Percentiles rank a stretch among this genome's conserved stretches.
phyloP scores from a whole-genome alignment of 2,113 vertebrate genomes.

The Genyomyrus donnyi region DNA sequence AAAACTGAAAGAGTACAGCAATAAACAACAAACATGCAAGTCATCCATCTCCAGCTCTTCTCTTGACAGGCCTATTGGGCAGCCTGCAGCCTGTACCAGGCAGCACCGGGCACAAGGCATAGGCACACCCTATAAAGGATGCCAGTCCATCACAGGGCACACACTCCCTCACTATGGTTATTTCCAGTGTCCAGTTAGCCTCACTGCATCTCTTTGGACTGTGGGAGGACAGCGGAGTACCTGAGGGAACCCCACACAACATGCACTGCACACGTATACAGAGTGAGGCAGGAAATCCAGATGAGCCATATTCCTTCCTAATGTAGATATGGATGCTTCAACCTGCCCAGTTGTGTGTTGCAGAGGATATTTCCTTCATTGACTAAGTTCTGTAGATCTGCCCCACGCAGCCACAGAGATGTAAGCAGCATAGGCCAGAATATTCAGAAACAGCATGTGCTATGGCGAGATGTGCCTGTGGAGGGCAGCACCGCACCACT shows the following conservation, averaged over 20 bases:
- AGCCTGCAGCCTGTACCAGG: not conserved
- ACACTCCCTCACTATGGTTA: not conserved
- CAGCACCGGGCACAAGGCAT: not conserved
- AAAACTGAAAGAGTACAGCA: not conserved
- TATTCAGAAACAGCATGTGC: not conserved
- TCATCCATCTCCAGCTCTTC: not conserved
- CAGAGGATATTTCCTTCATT: not conserved
- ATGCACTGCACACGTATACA: not conserved
- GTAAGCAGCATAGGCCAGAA: not conserved
- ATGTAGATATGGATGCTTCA: not conserved
- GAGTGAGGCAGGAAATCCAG: not conserved
- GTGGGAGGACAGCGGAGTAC: not conserved
- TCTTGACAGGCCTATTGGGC: not conserved
- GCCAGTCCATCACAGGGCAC: not conserved
- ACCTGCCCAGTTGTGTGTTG: not conserved
- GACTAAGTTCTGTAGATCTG: not conserved
- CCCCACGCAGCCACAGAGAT: not conserved
- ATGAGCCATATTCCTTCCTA: not conserved
- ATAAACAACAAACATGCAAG: not conserved
- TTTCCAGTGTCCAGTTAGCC: not conserved
- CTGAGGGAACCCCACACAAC: not conserved
- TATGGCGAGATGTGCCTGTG: not conserved
- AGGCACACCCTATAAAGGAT: not conserved
- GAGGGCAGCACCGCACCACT: not conserved
- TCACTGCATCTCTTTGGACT: not conserved